Percentiles rank a stretch among this genome's conserved stretches.
These are phyloP conservation scores for Caranx ignobilis DNA, from an alignment of 2,113 vertebrate species.

Conservation along the genomic window DNA sequence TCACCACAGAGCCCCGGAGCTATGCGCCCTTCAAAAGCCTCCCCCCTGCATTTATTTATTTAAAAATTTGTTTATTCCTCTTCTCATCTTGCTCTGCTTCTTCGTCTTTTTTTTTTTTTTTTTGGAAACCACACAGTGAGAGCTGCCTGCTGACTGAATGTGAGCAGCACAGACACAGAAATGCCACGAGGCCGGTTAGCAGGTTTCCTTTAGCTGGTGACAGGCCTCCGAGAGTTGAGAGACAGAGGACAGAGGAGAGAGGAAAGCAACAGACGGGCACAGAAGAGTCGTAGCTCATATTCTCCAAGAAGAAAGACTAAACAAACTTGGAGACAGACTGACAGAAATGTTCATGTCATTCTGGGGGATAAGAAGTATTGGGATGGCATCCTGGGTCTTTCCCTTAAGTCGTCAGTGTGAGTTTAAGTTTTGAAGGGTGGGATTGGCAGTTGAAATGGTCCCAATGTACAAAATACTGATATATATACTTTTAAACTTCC, in stretches of 20 bases:
- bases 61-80: slow-evolving; percentile 79
- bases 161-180: slow-evolving; percentile 50
- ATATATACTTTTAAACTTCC: not conserved
- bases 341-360: not conserved
- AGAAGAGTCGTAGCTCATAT: not conserved
- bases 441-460: not conserved
- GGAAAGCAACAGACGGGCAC: slow-evolving; percentile 5
- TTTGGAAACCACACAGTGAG: slow-evolving; percentile 59
- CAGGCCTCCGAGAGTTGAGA: slow-evolving; percentile 37
- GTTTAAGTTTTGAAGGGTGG: not conserved
- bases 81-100: slow-evolving; percentile 66
- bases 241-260: slow-evolving; percentile 4
- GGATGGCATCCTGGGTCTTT: not conserved
- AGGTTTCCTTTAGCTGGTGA: slow-evolving; percentile 56
- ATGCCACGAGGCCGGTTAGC: slow-evolving; percentile 65
- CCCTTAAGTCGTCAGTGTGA: not conserved
- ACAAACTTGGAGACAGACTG: not conserved
- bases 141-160: slow-evolving; percentile 63
- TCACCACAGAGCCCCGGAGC: slow-evolving; percentile 69
- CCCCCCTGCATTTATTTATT: slow-evolving; percentile 78
- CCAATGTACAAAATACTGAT: not conserved
- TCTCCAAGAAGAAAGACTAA: slow-evolving; percentile 11
- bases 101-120: slow-evolving; percentile 2
- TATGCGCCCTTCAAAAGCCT: slow-evolving; percentile 75
- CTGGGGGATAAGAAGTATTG: not conserved